phyloP scores from a whole-genome alignment of 2,888 invertebrate genomes.

The Hyposoter dolosus region DNA sequence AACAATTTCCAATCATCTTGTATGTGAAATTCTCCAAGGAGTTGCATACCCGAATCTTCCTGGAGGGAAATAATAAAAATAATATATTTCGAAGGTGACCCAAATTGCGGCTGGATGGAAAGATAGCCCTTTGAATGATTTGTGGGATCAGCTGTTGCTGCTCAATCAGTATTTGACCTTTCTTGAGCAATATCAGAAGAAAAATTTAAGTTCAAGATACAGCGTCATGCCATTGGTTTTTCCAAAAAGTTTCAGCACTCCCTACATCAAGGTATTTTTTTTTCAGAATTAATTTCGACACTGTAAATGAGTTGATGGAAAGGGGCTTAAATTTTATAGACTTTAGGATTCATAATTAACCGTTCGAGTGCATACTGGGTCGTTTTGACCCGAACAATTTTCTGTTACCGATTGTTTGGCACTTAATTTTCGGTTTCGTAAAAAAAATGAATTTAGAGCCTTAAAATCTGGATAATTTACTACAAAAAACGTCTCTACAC shows the following conservation, averaged over 20 bases:
- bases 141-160: slow-evolving; percentile 75
- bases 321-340: not conserved
- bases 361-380: too few species aligned
- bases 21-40: slow-evolving; percentile 49
- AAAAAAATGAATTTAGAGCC: too few species aligned
- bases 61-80: slow-evolving; percentile 9
- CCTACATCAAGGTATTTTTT: slow-evolving; percentile 68
- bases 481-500: too few species aligned
- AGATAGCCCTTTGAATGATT: slow-evolving; percentile 69
- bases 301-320: not conserved
- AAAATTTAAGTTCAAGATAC: slow-evolving; percentile 62
- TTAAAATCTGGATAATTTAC: too few species aligned
- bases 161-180: slow-evolving; percentile 73
- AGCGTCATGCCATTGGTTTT: slow-evolving; percentile 69
- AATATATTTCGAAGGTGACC: slow-evolving; percentile 67
- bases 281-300: not conserved
- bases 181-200: slow-evolving; percentile 70
- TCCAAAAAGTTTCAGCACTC: slow-evolving; percentile 71
- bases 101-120: slow-evolving; percentile 73
- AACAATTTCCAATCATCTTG: slow-evolving; percentile 71
- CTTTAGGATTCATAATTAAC: not conserved
- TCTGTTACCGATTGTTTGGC: too few species aligned
- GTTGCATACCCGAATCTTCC: not conserved
- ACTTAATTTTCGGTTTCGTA: too few species aligned
- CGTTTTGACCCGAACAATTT: too few species aligned